Base-by-base conservation (phyloP, 92 coral and sea anemone genomes). In the Phenganax marumi region DNA sequence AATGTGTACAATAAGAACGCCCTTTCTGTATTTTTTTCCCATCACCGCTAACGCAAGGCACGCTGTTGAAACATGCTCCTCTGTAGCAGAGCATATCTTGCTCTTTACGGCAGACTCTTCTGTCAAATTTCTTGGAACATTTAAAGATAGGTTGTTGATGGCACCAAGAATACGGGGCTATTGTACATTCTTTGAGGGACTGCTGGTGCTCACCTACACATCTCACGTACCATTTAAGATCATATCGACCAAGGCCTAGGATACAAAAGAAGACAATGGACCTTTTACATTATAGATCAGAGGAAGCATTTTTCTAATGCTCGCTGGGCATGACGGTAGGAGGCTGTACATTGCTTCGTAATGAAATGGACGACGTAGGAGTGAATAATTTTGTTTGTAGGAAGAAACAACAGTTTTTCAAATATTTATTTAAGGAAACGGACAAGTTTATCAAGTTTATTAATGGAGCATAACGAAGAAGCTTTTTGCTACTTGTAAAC, bases 1-100 rank as follows among this genome's bases (percentile, higher is more conserved):
- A 95, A 65, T 89, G 87, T 23, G 88, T 54, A 85, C 98, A 95
- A 25, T 90, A 88, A 0, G 97, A 90, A 56, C 13, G 63, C 5
- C 71, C 71, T 39, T 58, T 77, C n/a, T 70, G 54, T 12, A 77
- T 60, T 6, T 33, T 13, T 4, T n/a, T 58, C 12, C 57, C 82
- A 48, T 77, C 82, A 3, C 82, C 82, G 46, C 61, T 39, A 12
- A 77, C 71, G 54, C 82, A 77, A 16, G 70, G 16, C 3, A 51
- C 52, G 3, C 24, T 12, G n/a, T 8, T 0, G 11, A 50, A 24
- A 23, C 82, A 77, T 5, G 57, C 24, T 13, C 8, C 6, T 2
- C 13, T 7, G 21, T 53, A 18, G 46, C 82, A 77, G 6, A 71
- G 55, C 8, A 39, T 26, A 22, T 13, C 9, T 8, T 39, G 58